Evolutionary conservation across 2,888 invertebrate species (phyloP), one percentile per base, ranked within the genome.

Genomic region (Dynastes maya): DNA sequence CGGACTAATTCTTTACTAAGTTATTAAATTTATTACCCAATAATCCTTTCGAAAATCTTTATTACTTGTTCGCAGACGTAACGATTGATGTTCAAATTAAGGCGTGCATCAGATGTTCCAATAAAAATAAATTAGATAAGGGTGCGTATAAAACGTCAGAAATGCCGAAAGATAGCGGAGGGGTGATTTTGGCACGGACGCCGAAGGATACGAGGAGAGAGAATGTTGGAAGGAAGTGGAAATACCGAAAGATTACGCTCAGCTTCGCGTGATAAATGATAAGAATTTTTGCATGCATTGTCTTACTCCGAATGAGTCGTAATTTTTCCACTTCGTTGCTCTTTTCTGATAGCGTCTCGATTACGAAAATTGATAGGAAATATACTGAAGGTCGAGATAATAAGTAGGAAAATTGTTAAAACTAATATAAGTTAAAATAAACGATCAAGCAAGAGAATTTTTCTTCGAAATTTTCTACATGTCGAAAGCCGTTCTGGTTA

Each of bases 81-180:
- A 58, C 58, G 72, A 72, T 58, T 72, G 58, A 58, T 72, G 72
- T 58, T 53, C 58, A 61, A 72, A 72, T 72, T 72, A 72, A 40
- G 72, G 27, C 58, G 72, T 58, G 72, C 72, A 72, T 72, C 72
- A 58, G 72, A 58, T 58, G 72, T 58, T 72, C 58, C 72, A 72
- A 72, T 72, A 72, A 72, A 72, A 72, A 72, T 72, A 72, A 72
- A 72, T 72, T 72, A 58, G 72, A 72, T 61, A 72, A 72, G 72
- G 72, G 72, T 58, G 72, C 72, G 58, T 72, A 55, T 72, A 72
- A 68, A 68, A 72, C 72, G 58, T 72, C 72, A 40, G 68, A 68
- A 68, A 68, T 58, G 40, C 11, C 16, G 58, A 40, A 11, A 72
- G 72, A 72, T 72, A 58, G 72, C 58, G 72, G 58, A n/a, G 40